Evolutionary conservation across 2,113 vertebrate genomes (phyloP), one percentile per base, ranked within the genome.

Genomic region (Oenanthe melanoleuca): DNA sequence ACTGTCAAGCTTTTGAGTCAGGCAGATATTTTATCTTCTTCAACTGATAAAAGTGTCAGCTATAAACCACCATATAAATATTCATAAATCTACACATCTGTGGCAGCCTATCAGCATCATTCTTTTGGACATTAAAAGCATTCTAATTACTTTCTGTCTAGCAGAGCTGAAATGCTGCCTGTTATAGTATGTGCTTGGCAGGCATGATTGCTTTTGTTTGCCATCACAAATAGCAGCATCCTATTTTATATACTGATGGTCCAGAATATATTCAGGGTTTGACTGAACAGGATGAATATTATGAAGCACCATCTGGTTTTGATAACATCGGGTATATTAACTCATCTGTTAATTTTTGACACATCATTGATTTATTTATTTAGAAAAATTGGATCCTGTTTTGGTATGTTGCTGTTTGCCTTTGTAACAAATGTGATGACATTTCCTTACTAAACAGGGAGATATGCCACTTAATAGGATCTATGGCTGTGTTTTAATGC

Each of bases 21-120:
- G 98, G 98, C 98, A 98, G 98, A 98, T 99, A 99, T 99, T 99
- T 98, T 99, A 99, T 99, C 98, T 99, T 98, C 99, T 99, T 99
- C 98, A 97, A 98, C 98, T 98, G 98, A 99, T 99, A 98, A 98
- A 98, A 98, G 98, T 98, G 98, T 99, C 99, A 99, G 98, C 98
- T 98, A 98, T 98, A 98, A 98, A 98, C 98, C 98, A 98, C 98
- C 98, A 98, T 98, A 99, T 99, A 99, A 98, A 99, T 99, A 99
- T 99, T 99, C 99, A 99, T 99, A 99, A 99, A 99, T 99, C 98
- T 98, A 98, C 99, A 99, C 99, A 99, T 99, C 99, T 99, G 99
- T 98, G 98, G 98, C 98, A 98, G 98, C 97, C 98, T 98, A 98
- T 98, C 98, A 98, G 98, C 98, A 98, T 98, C 98, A 98, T 98